Evolutionary conservation across 2,888 invertebrate genomes (phyloP).

Genomic region (Rhagonycha fulva): DNA sequence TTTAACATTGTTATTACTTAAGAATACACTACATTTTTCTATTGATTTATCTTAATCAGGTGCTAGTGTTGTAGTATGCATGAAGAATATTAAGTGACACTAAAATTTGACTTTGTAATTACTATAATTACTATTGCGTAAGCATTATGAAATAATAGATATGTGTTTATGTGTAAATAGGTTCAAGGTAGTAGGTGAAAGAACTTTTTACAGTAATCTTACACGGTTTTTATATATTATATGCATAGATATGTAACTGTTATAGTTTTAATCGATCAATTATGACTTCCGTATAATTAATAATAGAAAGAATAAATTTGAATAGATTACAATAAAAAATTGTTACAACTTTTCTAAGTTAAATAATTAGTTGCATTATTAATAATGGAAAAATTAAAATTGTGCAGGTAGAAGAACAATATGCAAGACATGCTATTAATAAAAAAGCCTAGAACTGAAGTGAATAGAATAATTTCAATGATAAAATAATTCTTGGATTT

Average conservation of each 20-base stretch:
- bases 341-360: neutral
- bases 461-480: neutral
- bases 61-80: neutral
- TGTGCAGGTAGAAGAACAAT: neutral
- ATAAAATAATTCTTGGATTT: neutral
- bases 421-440: neutral
- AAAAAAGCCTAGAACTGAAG: neutral
- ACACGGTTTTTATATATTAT: neutral
- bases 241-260: neutral
- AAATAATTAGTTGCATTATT: neutral
- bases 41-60: neutral
- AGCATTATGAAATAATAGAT: neutral
- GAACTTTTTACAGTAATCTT: neutral
- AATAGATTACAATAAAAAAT: neutral
- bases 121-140: neutral
- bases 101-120: neutral
- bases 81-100: neutral
- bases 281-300: neutral
- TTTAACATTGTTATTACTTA: neutral
- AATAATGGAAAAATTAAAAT: neutral
- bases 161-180: neutral
- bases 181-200: conserved; percentile 1
- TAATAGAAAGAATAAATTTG: neutral
- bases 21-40: neutral
- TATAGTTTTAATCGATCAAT: neutral